Conservation (phyloP, 2,888 invertebrate genomes). For the Drosophila neonasuta region DNA sequence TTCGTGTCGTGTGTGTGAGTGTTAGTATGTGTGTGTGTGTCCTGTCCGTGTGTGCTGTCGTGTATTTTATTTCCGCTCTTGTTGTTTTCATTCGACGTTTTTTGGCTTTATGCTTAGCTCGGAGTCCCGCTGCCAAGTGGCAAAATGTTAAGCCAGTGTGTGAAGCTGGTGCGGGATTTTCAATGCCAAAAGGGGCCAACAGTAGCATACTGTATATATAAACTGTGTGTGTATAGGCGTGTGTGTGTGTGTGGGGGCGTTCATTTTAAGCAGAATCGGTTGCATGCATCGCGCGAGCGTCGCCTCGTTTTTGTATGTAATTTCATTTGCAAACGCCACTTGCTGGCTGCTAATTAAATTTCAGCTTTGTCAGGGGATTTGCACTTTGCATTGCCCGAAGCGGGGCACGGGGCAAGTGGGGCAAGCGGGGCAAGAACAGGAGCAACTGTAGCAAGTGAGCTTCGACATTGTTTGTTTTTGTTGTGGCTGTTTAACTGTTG, state of each 20-base stretch:
- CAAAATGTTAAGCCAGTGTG: slow-evolving; percentile 71
- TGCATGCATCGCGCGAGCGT: slow-evolving; percentile 52
- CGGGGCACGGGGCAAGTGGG: background rate
- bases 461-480: slow-evolving; percentile 33
- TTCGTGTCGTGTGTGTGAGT: slow-evolving; percentile 37
- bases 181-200: slow-evolving; percentile 22
- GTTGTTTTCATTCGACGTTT: slow-evolving; percentile 17
- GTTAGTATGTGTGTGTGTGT: slow-evolving; percentile 9
- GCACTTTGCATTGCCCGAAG: slow-evolving; percentile 39
- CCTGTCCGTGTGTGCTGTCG: slow-evolving; percentile 44
- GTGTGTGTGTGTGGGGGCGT: slow-evolving; percentile 15
- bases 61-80: slow-evolving; percentile 67
- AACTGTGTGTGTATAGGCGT: background rate
- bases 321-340: slow-evolving; percentile 75
- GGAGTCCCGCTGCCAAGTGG: slow-evolving; percentile 62
- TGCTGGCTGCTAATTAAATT: slow-evolving; percentile 75
- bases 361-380: slow-evolving; percentile 75
- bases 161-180: slow-evolving; percentile 44
- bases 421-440: background rate
- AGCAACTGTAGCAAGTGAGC: background rate
- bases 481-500: slow-evolving; percentile 42
- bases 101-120: slow-evolving; percentile 47
- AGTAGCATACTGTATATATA: background rate
- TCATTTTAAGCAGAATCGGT: slow-evolving; percentile 39
- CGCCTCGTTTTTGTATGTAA: slow-evolving; percentile 63